A percentile compares a stretch with the other conserved stretches of the same genome.
Conservation (phyloP, 2,888 invertebrate genomes). For the Aporophyla nigra region DNA sequence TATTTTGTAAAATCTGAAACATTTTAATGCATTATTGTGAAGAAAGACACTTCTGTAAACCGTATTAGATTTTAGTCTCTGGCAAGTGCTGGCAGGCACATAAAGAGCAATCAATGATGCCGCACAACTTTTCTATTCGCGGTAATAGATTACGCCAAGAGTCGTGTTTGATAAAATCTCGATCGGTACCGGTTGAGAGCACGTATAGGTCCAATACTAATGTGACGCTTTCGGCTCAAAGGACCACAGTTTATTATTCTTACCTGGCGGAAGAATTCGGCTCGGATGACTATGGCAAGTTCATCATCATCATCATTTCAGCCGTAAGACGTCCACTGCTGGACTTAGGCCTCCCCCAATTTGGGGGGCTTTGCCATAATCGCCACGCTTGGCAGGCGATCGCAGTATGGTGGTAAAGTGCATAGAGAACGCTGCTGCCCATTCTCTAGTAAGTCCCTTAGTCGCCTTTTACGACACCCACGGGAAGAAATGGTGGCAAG, state of each 20-base stretch:
- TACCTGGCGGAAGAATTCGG: not conserved
- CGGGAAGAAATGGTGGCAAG: too few species aligned
- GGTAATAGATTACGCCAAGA: not conserved
- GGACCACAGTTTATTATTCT: not conserved
- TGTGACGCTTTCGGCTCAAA: not conserved
- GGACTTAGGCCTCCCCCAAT: too few species aligned
- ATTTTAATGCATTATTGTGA: not conserved
- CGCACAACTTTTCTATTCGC: not conserved
- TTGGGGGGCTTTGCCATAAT: too few species aligned
- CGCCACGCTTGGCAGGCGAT: too few species aligned
- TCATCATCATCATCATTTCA: too few species aligned
- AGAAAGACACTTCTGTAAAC: not conserved
- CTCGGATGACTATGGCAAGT: too few species aligned
- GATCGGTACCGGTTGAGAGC: not conserved
- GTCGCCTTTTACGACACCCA: too few species aligned
- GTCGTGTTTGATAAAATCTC: not conserved
- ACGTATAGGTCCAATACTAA: constrained; percentile 1
- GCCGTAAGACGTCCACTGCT: too few species aligned
- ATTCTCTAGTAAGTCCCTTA: too few species aligned
- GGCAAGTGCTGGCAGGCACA: not conserved
- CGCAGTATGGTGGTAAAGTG: too few species aligned
- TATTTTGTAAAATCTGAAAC: not conserved
- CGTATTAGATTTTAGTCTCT: not conserved
- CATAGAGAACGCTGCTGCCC: too few species aligned
- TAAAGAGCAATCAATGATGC: not conserved